These are phyloP conservation scores for Enteromius radiatus DNA, from an alignment of 2,797 vertebrate genomes.

Conservation along the genomic window DNA sequence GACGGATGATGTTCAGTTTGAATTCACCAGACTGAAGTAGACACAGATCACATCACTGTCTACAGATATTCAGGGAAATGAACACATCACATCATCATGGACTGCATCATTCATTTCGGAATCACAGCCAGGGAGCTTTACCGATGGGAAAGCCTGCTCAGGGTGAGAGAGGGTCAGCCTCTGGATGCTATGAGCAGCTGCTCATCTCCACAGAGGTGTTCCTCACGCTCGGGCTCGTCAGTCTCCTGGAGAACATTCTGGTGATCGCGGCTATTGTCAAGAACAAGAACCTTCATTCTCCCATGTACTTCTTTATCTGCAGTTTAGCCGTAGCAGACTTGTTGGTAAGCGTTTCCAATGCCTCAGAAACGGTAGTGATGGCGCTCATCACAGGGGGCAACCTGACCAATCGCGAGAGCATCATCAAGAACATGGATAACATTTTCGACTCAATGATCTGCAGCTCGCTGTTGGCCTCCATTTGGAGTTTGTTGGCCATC, in stretches of 20 bases:
- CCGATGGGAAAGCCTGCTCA: conserved; percentile 34
- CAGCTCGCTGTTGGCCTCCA: conserved; percentile 87
- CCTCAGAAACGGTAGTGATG: conserved; percentile 87
- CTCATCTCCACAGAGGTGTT: conserved; percentile 86
- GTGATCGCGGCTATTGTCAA: conserved; percentile 85
- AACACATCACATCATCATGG: conserved; percentile 56
- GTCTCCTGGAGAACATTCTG: conserved; percentile 85
- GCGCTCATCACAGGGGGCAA: conserved; percentile 81
- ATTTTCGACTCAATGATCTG: conserved; percentile 90
- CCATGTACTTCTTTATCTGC: conserved; percentile 92
- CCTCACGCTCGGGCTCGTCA: conserved; percentile 84
- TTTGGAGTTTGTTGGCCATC: conserved; percentile 88
- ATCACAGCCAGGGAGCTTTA: conserved; percentile 56
- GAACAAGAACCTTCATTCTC: conserved; percentile 89
- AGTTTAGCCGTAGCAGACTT: conserved; percentile 88
- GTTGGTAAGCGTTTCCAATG: conserved; percentile 88
- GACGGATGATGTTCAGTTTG: neutral
- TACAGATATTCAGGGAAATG: conserved; percentile 42
- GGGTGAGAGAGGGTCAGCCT: conserved; percentile 43
- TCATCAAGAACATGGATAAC: conserved; percentile 86
- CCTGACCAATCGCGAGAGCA: conserved; percentile 71
- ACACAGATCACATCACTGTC: neutral
- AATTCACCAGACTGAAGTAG: conserved; percentile 2
- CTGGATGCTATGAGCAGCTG: conserved; percentile 84
- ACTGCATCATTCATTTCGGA: conserved; percentile 50